Percentiles rank a stretch among this genome's conserved stretches.
phyloP scores from a whole-genome alignment of 2,113 vertebrate genomes.

The Hiodon alosoides region DNA sequence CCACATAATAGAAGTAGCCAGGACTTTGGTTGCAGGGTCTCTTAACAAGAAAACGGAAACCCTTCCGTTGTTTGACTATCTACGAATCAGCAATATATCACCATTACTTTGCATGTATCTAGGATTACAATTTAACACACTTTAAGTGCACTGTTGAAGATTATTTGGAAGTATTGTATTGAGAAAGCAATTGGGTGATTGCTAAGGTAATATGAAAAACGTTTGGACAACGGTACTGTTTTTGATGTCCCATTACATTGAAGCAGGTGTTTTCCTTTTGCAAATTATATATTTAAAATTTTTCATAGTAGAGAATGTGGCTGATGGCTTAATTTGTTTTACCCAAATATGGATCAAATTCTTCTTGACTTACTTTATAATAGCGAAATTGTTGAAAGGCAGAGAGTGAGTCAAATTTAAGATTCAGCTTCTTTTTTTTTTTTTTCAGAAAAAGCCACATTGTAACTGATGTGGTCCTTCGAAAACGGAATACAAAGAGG shows the following conservation, averaged over 20 bases:
- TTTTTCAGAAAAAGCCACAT: conserved; percentile 11
- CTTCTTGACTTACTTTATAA: not conserved
- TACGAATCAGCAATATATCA: too few relatives aligned
- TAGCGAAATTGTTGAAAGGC: conserved; percentile 1
- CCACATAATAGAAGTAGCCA: not conserved
- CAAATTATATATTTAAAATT: too few relatives aligned
- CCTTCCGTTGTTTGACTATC: not conserved
- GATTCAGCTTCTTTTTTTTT: not conserved
- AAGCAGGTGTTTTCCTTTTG: too few relatives aligned
- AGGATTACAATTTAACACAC: too few relatives aligned
- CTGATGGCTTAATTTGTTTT: not conserved
- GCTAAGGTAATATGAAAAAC: too few relatives aligned
- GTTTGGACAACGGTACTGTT: too few relatives aligned
- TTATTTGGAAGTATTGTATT: too few relatives aligned
- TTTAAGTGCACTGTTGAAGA: too few relatives aligned
- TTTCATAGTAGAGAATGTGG: not conserved
- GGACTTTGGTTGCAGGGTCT: not conserved
- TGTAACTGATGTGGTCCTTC: conserved; percentile 7
- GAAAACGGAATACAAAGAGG: conserved; percentile 5
- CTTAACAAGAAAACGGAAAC: not conserved
- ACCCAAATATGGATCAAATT: too few relatives aligned
- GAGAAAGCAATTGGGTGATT: too few relatives aligned
- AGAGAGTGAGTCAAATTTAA: not conserved
- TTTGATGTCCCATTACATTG: too few relatives aligned
- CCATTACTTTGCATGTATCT: too few relatives aligned